These are phyloP conservation scores for Siniperca obscura DNA, from an alignment of 2,797 vertebrate species.

Conservation along the genomic window DNA sequence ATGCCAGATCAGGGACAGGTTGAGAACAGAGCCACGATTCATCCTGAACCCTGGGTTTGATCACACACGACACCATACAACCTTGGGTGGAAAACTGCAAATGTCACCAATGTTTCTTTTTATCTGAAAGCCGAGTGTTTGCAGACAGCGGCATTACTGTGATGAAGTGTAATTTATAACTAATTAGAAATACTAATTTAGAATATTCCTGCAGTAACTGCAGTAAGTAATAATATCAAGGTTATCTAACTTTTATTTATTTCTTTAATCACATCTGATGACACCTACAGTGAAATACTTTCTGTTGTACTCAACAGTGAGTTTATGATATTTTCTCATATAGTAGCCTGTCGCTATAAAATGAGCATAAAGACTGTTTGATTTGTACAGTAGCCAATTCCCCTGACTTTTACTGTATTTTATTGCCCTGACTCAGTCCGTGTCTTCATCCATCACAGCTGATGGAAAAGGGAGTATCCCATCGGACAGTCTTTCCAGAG, in stretches of 20 bases:
- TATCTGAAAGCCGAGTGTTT: conserved; percentile 1
- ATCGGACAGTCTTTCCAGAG: neutral
- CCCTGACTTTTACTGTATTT: neutral
- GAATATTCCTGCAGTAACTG: neutral
- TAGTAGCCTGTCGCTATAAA: too few species aligned
- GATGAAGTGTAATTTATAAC: conserved; percentile 11
- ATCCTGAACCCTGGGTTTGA: conserved; percentile 29
- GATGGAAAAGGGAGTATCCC: conserved; percentile 17
- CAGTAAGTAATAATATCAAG: neutral
- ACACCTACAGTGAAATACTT: neutral
- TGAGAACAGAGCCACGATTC: conserved; percentile 35
- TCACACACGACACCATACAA: neutral
- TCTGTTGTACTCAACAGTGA: neutral
- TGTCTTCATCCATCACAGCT: conserved; percentile 17
- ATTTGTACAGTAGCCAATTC: conserved; percentile 1
- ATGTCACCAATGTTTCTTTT: conserved; percentile 40
- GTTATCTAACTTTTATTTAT: neutral
- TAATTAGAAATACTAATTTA: neutral
- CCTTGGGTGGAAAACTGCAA: conserved; percentile 31
- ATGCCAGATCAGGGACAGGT: conserved; percentile 18
- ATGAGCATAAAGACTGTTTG: neutral
- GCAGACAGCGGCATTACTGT: neutral
- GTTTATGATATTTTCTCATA: neutral
- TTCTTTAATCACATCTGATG: neutral
- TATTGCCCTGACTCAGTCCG: conserved; percentile 3